A percentile compares a stretch with the other conserved stretches of the same genome.
Conservation (phyloP, 1,140 invertebrate genomes). For the Drosophila lacertosa region DNA sequence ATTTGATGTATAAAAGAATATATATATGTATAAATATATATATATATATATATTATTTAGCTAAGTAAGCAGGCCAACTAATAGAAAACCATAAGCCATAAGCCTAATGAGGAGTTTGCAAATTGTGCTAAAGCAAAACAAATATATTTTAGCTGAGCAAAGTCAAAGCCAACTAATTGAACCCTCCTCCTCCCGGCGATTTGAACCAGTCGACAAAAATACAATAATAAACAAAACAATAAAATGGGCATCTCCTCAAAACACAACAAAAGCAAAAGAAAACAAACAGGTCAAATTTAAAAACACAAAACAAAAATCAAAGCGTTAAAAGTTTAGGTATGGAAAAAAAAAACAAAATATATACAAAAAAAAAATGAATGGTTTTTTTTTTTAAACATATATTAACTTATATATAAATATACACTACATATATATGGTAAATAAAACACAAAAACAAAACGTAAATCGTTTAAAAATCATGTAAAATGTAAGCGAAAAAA, state of each 20-base stretch:
- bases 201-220: too few relatives aligned
- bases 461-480: constrained; percentile 51
- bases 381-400: constrained; percentile 32
- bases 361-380: constrained; percentile 3
- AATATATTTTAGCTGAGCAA: neutral
- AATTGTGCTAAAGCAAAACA: neutral
- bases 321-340: constrained; percentile 18
- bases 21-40: constrained; percentile 2
- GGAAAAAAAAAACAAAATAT: constrained; percentile 18
- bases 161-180: constrained; percentile 10
- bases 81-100: constrained; percentile 9
- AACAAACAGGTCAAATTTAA: neutral
- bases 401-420: constrained; percentile 11
- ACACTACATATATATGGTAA: constrained; percentile 31
- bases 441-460: constrained; percentile 24
- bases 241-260: neutral
- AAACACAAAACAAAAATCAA: constrained; percentile 22
- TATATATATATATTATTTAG: neutral
- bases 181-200: neutral
- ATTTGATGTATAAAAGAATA: constrained; percentile 26
- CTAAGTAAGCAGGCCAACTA: constrained; percentile 4
- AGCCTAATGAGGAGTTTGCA: constrained; percentile 4
- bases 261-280: too few relatives aligned
- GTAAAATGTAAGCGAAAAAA: constrained; percentile 27
- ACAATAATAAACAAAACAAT: neutral